Base-by-base conservation (phyloP, 2,888 invertebrate species). In the Drosophila helvetica region DNA sequence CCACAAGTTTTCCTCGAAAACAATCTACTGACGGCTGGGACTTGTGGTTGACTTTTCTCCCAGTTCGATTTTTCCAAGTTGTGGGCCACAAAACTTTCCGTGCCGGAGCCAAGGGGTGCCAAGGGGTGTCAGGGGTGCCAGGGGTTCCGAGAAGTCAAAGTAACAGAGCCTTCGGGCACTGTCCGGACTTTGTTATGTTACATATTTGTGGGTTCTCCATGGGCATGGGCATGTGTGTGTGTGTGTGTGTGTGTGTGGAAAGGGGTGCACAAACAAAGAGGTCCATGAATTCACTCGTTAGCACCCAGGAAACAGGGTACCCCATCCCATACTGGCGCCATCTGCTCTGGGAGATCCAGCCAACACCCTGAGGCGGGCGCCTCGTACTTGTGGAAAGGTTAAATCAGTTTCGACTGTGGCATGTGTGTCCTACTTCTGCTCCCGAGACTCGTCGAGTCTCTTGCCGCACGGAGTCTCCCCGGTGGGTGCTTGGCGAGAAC, bases 131-230 rank as follows among this genome's bases (percentile, higher is more conserved):
- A 43, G 18, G 12, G 18, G n/a, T 45, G 25, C 27, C 55, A 12
- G 27, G 45, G 55, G 56, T 51, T 43, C 27, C 56, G 53, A 30
- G 56, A 57, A 65, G 66, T 45, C 79, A 79, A 79, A 86, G 74
- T 62, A 72, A 79, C 65, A 70, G 50, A 57, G 61, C 80, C 66
- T 22, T 33, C 47, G 69, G 71, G 86, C 66, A 50, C 55, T 73
- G 61, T 65, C 64, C 65, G 54, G 63, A 65, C 74, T 75, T 83
- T 83, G 86, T 86, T 78, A 9, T 50, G 30, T 12, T 38, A 54
- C 52, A 69, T 66, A 68, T 68, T 56, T 66, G 69, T 17, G 65
- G 57, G 65, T 68, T 38, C 48, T 48, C 58, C 54, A 38, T 30
- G 45, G 45, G 19, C 19, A 19, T 19, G 1, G 15, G 12, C 19